phyloP scores from a whole-genome alignment of 1,140 invertebrate species.

The Drosophila ficusphila region DNA sequence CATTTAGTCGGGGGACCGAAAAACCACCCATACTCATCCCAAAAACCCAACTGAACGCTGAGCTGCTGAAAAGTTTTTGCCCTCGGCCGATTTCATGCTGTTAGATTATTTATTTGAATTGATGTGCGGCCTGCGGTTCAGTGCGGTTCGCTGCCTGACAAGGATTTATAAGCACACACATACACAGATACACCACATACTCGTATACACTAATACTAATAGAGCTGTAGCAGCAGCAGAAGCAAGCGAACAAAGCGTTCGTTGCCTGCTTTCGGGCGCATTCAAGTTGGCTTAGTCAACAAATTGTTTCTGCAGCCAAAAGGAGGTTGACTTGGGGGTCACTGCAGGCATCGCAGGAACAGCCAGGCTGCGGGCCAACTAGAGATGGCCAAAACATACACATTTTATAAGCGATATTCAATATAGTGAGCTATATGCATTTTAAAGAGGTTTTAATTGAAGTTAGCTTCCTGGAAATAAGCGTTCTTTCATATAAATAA shows the following conservation, averaged over 20 bases:
- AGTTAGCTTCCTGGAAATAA: too few species aligned
- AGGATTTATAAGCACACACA: conserved; percentile 34
- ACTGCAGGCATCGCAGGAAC: conserved; percentile 48
- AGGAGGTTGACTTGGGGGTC: conserved; percentile 17
- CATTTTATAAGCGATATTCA: neutral
- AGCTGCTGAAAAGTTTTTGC: conserved; percentile 65
- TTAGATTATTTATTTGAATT: conserved; percentile 81
- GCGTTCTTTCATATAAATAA: neutral
- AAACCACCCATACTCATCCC: conserved; percentile 2
- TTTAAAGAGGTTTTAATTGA: too few species aligned
- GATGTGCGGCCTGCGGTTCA: conserved; percentile 65
- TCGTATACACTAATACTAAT: too few species aligned
- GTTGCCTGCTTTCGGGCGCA: conserved; percentile 31
- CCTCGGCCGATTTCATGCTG: conserved; percentile 73
- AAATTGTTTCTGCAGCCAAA: conserved; percentile 21
- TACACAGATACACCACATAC: neutral
- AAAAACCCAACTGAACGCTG: conserved; percentile 14
- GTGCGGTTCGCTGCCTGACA: conserved; percentile 39
- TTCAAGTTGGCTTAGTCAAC: conserved; percentile 41
- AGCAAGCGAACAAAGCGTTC: conserved; percentile 13
- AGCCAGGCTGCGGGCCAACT: conserved; percentile 8
- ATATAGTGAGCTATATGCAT: too few species aligned
- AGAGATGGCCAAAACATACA: neutral
- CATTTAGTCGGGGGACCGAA: conserved; percentile 54
- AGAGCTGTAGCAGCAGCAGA: too few species aligned